Conservation (phyloP, 2,797 vertebrate species). For the Hapalemur alaotrensis region DNA sequence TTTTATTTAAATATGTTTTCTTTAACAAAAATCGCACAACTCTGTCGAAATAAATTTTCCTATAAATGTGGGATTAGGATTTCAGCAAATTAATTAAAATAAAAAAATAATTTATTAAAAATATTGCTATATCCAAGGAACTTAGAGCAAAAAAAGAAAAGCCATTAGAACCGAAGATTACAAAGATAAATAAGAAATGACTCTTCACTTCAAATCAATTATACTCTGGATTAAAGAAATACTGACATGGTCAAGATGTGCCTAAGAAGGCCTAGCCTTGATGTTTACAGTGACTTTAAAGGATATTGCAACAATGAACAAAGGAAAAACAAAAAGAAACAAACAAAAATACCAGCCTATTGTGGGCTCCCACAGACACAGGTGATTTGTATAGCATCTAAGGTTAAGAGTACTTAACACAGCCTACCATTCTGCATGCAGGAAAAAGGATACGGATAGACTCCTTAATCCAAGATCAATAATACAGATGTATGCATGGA, state of each 20-base stretch:
- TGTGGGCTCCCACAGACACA: background rate
- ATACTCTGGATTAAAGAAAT: background rate
- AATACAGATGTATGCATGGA: background rate
- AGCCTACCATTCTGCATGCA: background rate
- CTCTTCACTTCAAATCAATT: background rate
- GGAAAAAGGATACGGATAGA: background rate
- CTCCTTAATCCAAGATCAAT: background rate
- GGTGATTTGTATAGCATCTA: background rate
- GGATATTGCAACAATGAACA: background rate
- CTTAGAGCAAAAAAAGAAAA: background rate
- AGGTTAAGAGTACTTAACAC: background rate
- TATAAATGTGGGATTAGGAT: background rate
- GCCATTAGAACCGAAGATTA: background rate
- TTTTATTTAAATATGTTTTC: background rate
- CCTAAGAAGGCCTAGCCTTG: background rate
- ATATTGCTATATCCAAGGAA: background rate
- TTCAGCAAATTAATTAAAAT: conserved; percentile 29
- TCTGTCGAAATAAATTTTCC: background rate
- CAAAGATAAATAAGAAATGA: background rate
- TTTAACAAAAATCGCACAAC: background rate
- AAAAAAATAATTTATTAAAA: background rate
- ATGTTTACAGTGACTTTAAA: background rate
- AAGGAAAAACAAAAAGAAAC: background rate
- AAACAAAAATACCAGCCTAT: background rate
- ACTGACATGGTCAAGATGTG: background rate